Evolutionary conservation across 2,113 vertebrate genomes (phyloP).

Genomic region (human): GRCh38 chrY:1300001-1300500

Average conservation of each 20-base stretch:
- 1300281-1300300: neutral
- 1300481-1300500: neutral
- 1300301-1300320: neutral
- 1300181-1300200: rapidly evolving
- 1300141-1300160: rapidly evolving
- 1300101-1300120: too few relatives aligned
- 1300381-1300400: too few relatives aligned
- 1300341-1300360: neutral
- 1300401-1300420: neutral
- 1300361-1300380: neutral
- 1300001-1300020: too few relatives aligned
- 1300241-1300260: neutral
- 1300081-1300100: too few relatives aligned
- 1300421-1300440: neutral
- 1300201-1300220: too few relatives aligned
- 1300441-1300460: rapidly evolving
- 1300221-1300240: too few relatives aligned
- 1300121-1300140: too few relatives aligned
- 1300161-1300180: rapidly evolving
- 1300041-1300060: too few relatives aligned
- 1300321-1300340: neutral
- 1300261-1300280: neutral
- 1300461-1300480: neutral
- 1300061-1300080: too few relatives aligned
- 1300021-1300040: too few relatives aligned